phyloP scores from a whole-genome alignment of 2,113 vertebrate genomes.

The Melospiza melodia region DNA sequence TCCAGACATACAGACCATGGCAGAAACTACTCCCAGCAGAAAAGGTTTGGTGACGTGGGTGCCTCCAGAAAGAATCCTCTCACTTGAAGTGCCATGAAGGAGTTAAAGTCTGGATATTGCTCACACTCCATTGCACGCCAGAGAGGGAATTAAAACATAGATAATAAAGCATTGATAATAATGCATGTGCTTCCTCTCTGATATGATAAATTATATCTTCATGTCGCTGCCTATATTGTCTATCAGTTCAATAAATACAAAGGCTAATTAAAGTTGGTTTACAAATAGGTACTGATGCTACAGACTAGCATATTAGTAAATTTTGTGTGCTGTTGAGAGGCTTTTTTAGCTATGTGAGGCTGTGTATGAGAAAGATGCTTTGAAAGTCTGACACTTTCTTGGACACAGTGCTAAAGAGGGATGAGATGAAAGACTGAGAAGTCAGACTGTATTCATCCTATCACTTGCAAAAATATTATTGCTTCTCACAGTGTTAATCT shows the following conservation, averaged over 20 bases:
- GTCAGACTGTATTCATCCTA: neutral
- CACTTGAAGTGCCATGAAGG: neutral
- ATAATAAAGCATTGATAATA: neutral
- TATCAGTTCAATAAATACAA: neutral
- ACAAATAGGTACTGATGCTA: rapidly evolving
- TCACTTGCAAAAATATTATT: neutral
- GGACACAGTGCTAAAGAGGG: neutral
- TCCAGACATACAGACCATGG: rapidly evolving
- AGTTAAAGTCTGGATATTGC: neutral
- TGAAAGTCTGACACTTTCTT: neutral
- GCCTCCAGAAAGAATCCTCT: neutral
- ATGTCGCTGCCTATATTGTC: neutral
- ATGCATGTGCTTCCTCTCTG: neutral
- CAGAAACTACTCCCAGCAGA: neutral
- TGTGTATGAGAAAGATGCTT: neutral
- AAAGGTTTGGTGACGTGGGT: neutral
- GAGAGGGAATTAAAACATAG: neutral
- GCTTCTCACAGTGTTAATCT: neutral
- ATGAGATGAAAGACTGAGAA: neutral
- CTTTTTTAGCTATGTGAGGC: neutral
- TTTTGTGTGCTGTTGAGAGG: rapidly evolving
- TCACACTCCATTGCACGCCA: neutral
- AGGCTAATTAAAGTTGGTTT: neutral
- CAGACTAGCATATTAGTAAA: neutral
- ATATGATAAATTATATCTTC: neutral